Percentiles rank a stretch among this genome's conserved stretches.
Evolutionary conservation across 92 coral and sea anemone genomes (phyloP).

Genomic region (Ricordea florida): DNA sequence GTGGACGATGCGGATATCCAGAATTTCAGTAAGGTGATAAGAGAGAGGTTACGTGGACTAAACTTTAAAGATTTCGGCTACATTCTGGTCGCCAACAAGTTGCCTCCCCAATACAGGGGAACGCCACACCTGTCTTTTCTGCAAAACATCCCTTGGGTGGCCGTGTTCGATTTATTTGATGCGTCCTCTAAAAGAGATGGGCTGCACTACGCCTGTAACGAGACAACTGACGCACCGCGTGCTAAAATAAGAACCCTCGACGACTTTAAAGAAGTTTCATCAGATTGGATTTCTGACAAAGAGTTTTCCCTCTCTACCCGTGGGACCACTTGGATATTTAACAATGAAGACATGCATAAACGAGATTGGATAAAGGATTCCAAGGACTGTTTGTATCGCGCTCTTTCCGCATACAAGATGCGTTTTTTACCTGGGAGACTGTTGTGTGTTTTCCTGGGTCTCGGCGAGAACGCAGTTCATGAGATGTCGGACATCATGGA

Average conservation of each 20-base stretch:
- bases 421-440: conserved; percentile 37
- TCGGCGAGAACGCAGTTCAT: conserved; percentile 18
- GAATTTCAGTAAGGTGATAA: conserved; percentile 7
- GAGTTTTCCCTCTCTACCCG: conserved; percentile 24
- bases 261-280: conserved; percentile 42
- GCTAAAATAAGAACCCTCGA: conserved; percentile 40
- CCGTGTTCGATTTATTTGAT: conserved; percentile 65
- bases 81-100: conserved; percentile 52
- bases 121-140: conserved; percentile 45
- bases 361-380: conserved; percentile 55
- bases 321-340: conserved; percentile 69
- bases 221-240: conserved; percentile 57
- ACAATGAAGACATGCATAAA: conserved; percentile 54
- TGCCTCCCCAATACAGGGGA: conserved; percentile 49
- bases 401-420: conserved; percentile 50
- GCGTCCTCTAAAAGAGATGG: conserved; percentile 41
- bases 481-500: conserved; percentile 69
- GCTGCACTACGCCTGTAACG: conserved; percentile 50
- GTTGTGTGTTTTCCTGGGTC: conserved; percentile 48
- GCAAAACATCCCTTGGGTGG: conserved; percentile 60
- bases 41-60: conserved; percentile 32
- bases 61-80: conserved; percentile 55
- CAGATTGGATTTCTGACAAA: not conserved
- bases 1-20: conserved; percentile 23
- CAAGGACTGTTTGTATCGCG: conserved; percentile 52